Evolutionary conservation across 2,797 vertebrate species (phyloP).

Genomic region (Diplodus puntazzo): DNA sequence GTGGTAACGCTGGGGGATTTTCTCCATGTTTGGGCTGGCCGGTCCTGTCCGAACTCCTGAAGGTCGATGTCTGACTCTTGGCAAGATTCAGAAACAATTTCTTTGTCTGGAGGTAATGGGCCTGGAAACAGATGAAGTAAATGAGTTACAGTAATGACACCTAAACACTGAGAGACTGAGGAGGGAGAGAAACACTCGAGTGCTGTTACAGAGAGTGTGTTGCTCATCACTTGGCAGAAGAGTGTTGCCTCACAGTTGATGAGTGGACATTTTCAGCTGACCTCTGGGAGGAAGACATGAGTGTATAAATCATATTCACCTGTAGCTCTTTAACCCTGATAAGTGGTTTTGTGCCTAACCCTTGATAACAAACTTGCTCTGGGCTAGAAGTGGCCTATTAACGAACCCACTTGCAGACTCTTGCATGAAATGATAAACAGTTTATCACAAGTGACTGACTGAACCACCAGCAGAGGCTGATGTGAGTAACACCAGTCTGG

Average conservation of each 20-base stretch:
- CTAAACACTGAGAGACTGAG: constrained; percentile 24
- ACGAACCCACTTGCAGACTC: constrained; percentile 9
- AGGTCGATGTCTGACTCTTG: constrained; percentile 66
- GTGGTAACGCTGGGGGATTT: constrained; percentile 58
- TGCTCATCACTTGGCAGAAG: constrained; percentile 31
- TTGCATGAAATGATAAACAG: constrained; percentile 18
- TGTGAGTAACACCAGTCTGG: constrained; percentile 25
- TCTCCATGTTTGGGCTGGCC: constrained; percentile 84
- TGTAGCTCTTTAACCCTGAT: neutral
- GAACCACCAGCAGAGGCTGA: constrained; percentile 28
- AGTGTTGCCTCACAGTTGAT: constrained; percentile 24
- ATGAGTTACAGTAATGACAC: constrained; percentile 58
- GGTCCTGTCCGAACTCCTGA: constrained; percentile 59
- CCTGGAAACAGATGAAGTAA: constrained; percentile 65
- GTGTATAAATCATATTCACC: constrained; percentile 2
- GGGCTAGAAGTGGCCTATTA: neutral
- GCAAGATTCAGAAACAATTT: constrained; percentile 65
- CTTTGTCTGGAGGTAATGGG: constrained; percentile 71
- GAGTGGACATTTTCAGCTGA: constrained; percentile 18
- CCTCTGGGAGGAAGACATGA: neutral
- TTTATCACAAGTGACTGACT: constrained; percentile 32
- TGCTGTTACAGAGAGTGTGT: constrained; percentile 11
- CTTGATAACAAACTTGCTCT: neutral
- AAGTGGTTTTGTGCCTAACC: no score
- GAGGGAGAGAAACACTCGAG: constrained; percentile 33